Conservation (phyloP, 1,140 invertebrate genomes). For the Hydropsyche tenuis region DNA sequence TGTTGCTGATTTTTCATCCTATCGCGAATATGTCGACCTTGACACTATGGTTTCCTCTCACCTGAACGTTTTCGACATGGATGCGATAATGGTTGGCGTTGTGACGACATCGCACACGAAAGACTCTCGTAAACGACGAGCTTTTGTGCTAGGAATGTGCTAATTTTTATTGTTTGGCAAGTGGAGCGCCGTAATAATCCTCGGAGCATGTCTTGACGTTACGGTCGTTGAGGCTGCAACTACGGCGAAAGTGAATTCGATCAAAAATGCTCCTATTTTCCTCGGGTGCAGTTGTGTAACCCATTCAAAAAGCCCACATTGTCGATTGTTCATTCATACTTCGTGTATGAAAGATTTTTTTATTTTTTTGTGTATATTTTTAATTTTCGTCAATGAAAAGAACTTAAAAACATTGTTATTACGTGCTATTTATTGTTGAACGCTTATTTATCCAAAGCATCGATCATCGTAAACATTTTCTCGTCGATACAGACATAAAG, state of each 20-base stretch:
- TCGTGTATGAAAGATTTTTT: too few relatives aligned
- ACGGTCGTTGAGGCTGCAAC: constrained; percentile 16
- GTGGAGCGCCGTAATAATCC: constrained; percentile 23
- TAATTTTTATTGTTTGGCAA: constrained; percentile 13
- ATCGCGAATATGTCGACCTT: constrained; percentile 18
- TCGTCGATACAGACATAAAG: too few relatives aligned
- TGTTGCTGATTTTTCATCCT: constrained; percentile 20
- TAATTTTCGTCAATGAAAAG: too few relatives aligned
- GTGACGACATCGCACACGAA: not conserved
- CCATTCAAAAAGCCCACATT: too few relatives aligned
- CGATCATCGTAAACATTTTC: too few relatives aligned
- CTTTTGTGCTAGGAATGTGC: not conserved
- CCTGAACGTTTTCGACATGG: not conserved
- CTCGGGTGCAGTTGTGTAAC: constrained; percentile 19
- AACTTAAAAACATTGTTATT: too few relatives aligned
- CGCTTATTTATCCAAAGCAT: too few relatives aligned
- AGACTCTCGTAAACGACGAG: not conserved
- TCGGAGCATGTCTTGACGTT: constrained; percentile 35
- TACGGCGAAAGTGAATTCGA: constrained; percentile 32
- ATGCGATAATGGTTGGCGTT: not conserved
- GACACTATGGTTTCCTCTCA: not conserved
- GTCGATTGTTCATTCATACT: too few relatives aligned
- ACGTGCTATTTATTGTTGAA: too few relatives aligned
- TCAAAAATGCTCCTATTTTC: constrained; percentile 1
- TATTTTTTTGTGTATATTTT: too few relatives aligned